These are phyloP conservation scores for Macrocentrus cingulum DNA, from an alignment of 1,140 invertebrate species.

Conservation along the genomic window DNA sequence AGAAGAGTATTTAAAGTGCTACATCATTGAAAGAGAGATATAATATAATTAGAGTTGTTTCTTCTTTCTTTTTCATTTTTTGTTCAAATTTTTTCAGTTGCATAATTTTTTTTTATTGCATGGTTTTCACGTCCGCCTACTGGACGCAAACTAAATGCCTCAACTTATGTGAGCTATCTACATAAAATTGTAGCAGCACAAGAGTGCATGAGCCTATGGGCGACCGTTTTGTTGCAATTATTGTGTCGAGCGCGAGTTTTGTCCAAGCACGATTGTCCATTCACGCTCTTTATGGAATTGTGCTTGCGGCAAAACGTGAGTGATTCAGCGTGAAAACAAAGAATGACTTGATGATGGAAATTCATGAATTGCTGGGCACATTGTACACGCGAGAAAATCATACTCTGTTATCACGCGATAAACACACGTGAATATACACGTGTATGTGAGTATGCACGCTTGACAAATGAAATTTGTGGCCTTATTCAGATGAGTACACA, in stretches of 20 bases:
- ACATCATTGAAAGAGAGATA: neutral
- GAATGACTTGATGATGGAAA: neutral
- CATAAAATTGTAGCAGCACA: too few species aligned
- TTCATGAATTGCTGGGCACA: neutral
- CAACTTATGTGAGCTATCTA: too few species aligned
- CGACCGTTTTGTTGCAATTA: too few species aligned
- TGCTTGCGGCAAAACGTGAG: neutral
- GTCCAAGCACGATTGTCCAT: constrained; percentile 6
- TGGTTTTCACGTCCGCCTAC: too few species aligned
- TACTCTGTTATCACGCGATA: neutral
- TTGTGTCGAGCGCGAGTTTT: neutral
- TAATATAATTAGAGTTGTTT: neutral
- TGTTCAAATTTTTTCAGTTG: neutral
- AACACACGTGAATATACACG: neutral
- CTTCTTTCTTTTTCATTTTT: neutral
- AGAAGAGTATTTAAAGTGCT: constrained; percentile 3
- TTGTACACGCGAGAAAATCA: neutral
- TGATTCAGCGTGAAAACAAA: neutral
- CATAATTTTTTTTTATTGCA: neutral
- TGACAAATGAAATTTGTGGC: constrained; percentile 37
- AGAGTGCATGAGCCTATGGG: too few species aligned
- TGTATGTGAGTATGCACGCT: neutral
- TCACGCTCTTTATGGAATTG: constrained; percentile 2
- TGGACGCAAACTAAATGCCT: too few species aligned
- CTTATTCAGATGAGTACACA: constrained; percentile 43